A percentile compares a stretch with the other conserved stretches of the same genome.
phyloP scores from a whole-genome alignment of 2,888 invertebrate species.

The Pseudeuparius sepicola region DNA sequence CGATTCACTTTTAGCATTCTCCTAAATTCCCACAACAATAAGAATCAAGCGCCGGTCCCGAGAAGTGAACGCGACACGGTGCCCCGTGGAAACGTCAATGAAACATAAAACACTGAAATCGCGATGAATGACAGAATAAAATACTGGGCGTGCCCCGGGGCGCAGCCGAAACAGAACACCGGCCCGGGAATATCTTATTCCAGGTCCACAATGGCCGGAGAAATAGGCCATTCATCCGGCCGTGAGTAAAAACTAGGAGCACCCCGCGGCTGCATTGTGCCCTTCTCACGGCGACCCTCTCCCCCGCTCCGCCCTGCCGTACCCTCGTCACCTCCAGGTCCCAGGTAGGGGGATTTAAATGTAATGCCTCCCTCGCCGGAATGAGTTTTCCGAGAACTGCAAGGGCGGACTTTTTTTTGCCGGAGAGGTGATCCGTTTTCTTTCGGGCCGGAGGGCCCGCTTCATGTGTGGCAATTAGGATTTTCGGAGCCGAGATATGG shows the following conservation, averaged over 20 bases:
- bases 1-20: too few species aligned
- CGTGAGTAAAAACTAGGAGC: constrained; percentile 40
- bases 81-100: constrained; percentile 28
- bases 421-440: too few species aligned
- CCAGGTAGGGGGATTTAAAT: too few species aligned
- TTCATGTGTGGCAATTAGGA: too few species aligned
- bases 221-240: constrained; percentile 38
- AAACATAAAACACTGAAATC: constrained; percentile 32
- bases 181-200: constrained; percentile 39
- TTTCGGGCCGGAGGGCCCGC: too few species aligned
- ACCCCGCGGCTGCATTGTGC: constrained; percentile 36
- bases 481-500: too few species aligned
- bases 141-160: constrained; percentile 36
- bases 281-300: constrained; percentile 18
- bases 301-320: too few species aligned
- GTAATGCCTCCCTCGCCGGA: too few species aligned
- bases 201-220: constrained; percentile 32
- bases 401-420: too few species aligned
- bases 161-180: constrained; percentile 39
- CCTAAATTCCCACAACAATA: constrained; percentile 7
- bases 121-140: constrained; percentile 37
- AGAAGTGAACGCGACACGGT: constrained; percentile 7
- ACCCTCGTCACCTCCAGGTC: too few species aligned
- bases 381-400: too few species aligned
- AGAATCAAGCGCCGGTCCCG: constrained; percentile 10